These are phyloP conservation scores for Chirona hameri DNA, from an alignment of 2,888 invertebrate species.

Conservation along the genomic window DNA sequence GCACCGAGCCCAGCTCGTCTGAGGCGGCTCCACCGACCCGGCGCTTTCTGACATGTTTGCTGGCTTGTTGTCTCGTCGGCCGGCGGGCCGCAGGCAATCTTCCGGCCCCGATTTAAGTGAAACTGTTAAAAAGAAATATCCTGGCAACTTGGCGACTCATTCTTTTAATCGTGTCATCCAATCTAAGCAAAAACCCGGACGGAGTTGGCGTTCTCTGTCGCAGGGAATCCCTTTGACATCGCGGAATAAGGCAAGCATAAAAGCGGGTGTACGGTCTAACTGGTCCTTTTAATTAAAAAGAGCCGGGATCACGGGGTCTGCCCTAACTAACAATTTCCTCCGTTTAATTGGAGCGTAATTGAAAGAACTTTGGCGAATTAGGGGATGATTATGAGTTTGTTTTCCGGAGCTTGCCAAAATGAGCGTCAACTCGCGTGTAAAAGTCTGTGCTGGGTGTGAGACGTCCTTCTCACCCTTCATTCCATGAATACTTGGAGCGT, in stretches of 20 bases:
- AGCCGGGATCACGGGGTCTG: background rate
- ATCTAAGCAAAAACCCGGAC: slow-evolving; percentile 10
- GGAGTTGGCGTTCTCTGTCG: background rate
- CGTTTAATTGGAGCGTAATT: slow-evolving; percentile 26
- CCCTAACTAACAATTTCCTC: slow-evolving; percentile 6
- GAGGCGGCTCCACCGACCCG: too few species aligned
- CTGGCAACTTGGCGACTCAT: slow-evolving; percentile 26
- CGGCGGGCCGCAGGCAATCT: slow-evolving; percentile 45
- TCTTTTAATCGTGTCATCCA: slow-evolving; percentile 26
- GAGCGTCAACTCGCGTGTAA: background rate
- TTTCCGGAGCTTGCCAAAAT: slow-evolving; percentile 23
- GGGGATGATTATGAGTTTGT: slow-evolving; percentile 28
- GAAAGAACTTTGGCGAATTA: slow-evolving; percentile 25
- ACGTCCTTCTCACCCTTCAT: too few species aligned
- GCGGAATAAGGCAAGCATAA: slow-evolving; percentile 23
- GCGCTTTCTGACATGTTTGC: slow-evolving; percentile 45
- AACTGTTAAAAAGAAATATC: slow-evolving; percentile 9
- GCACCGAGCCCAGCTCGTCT: too few species aligned
- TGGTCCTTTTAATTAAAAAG: slow-evolving; percentile 5
- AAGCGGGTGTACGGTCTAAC: background rate
- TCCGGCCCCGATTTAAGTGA: slow-evolving; percentile 32
- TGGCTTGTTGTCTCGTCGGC: slow-evolving; percentile 29
- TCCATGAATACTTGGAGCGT: too few species aligned
- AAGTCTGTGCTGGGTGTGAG: too few species aligned
- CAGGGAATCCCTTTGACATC: slow-evolving; percentile 12